These are phyloP conservation scores for Ctenosaura bakeri DNA, from an alignment of 2,797 vertebrate species.

Conservation along the genomic window DNA sequence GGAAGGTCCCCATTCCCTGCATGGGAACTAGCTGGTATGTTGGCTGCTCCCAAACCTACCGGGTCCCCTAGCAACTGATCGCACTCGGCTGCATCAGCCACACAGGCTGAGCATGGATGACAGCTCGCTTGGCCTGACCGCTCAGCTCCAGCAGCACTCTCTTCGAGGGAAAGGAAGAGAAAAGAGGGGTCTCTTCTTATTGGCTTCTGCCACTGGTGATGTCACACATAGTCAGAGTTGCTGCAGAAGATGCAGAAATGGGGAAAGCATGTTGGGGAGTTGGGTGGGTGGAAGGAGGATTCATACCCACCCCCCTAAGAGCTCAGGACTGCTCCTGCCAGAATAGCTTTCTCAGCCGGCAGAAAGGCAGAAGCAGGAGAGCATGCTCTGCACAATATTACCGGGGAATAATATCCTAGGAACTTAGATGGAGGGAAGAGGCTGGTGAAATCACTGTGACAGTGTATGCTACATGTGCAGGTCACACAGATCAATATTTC, in stretches of 20 bases:
- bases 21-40: conserved; percentile 33
- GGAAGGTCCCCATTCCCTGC: conserved; percentile 52
- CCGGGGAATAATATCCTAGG: neutral
- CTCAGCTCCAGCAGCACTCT: conserved; percentile 21
- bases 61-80: conserved; percentile 14
- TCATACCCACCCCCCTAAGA: neutral
- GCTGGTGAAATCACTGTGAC: neutral
- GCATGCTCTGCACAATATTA: too few relatives aligned
- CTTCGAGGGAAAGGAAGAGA: neutral
- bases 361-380: neutral
- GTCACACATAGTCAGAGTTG: conserved; percentile 32
- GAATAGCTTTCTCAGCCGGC: neutral
- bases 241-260: conserved; percentile 11
- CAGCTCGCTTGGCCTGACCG: conserved; percentile 11
- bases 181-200: conserved; percentile 10
- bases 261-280: neutral
- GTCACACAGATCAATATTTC: neutral
- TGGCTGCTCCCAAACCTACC: conserved; percentile 9
- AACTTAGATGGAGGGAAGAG: neutral
- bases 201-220: conserved; percentile 44
- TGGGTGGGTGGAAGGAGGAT: neutral
- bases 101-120: conserved; percentile 31
- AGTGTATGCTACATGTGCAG: too few relatives aligned
- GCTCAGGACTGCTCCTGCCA: neutral
- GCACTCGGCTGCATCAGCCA: conserved; percentile 24